Conservation (phyloP, 1,140 invertebrate species). For the Bombus sylvicola region DNA sequence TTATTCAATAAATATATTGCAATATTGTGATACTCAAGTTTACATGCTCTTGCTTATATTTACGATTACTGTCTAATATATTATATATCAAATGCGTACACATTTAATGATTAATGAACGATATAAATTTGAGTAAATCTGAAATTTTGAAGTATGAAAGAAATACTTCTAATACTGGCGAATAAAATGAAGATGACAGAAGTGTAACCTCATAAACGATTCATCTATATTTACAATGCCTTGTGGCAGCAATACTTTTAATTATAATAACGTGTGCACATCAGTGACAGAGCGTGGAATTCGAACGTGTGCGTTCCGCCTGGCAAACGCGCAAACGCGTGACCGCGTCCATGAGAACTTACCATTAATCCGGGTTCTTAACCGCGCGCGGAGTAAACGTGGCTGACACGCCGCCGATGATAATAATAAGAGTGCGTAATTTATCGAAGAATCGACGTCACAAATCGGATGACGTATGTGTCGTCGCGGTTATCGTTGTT, state of each 20-base stretch:
- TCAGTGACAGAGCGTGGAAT: conserved; percentile 54
- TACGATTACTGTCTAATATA: background rate
- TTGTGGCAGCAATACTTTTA: conserved; percentile 29
- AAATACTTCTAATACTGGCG: background rate
- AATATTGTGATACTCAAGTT: background rate
- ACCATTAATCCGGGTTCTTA: conserved; percentile 72
- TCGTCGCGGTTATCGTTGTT: conserved; percentile 55
- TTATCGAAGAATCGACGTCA: conserved; percentile 62
- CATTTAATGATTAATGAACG: background rate
- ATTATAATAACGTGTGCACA: conserved; percentile 33
- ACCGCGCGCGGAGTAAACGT: conserved; percentile 63
- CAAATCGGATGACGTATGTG: conserved; percentile 57
- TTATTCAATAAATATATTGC: background rate
- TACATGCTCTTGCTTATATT: background rate
- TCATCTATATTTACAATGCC: conserved; percentile 28
- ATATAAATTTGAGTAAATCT: background rate
- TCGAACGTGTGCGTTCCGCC: conserved; percentile 49
- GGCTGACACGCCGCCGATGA: conserved; percentile 55
- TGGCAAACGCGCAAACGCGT: conserved; percentile 68
- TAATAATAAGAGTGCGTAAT: conserved; percentile 63
- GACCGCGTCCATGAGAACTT: conserved; percentile 69
- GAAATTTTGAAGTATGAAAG: background rate
- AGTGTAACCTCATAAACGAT: conserved; percentile 15
- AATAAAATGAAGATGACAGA: background rate
- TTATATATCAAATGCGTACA: background rate